Conservation (phyloP, 2,797 vertebrate species). For the Falco peregrinus region DNA sequence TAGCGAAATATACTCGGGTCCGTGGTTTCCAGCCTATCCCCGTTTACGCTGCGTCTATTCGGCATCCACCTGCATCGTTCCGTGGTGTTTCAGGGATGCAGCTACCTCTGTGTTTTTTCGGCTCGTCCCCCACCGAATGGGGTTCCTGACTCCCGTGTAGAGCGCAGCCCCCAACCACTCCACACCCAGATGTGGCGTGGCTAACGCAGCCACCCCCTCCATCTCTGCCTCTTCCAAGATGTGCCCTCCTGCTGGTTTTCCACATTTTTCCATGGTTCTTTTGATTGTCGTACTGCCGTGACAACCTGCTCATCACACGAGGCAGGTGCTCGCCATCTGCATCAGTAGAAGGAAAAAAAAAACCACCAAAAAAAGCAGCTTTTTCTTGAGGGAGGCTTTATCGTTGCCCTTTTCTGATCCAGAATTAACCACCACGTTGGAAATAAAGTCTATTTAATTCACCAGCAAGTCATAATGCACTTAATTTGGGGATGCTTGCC, state of each 20-base stretch:
- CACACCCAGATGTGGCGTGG: background rate
- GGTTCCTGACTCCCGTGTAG: background rate
- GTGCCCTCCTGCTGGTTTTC: background rate
- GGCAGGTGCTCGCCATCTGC: background rate
- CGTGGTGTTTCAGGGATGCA: background rate
- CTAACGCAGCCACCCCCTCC: background rate
- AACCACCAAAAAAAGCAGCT: background rate
- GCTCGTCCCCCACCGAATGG: background rate
- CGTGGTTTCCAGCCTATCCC: background rate
- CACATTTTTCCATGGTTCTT: no score
- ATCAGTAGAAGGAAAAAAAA: background rate
- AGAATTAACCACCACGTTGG: background rate
- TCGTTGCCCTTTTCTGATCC: background rate
- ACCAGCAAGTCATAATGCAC: background rate
- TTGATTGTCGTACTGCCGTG: background rate
- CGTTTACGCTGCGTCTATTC: background rate
- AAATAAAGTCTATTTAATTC: background rate
- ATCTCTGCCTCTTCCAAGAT: background rate
- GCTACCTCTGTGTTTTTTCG: rapidly evolving
- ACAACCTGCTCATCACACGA: background rate
- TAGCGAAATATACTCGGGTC: background rate
- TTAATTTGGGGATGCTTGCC: background rate
- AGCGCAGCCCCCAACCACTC: no score
- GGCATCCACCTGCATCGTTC: background rate
- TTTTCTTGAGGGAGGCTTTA: background rate